Evolutionary conservation across 2,797 vertebrate genomes (phyloP), one percentile per base, ranked within the genome.

Genomic region (Odontamblyopus rebecca): DNA sequence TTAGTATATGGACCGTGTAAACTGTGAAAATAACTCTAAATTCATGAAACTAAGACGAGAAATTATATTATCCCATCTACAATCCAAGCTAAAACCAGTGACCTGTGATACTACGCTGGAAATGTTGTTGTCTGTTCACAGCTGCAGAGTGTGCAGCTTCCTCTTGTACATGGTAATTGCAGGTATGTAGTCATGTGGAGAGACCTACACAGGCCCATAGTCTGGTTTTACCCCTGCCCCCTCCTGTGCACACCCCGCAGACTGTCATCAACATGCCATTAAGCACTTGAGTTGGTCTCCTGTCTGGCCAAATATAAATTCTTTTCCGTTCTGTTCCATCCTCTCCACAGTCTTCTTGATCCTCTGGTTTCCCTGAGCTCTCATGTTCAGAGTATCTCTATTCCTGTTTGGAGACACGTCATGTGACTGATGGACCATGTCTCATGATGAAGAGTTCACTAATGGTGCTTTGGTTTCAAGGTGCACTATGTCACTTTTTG

Each of bases 241-340:
- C 70, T 80, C 80, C 71, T 51, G 75, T 73, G 72, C 66, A 53
- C 83, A 82, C 71, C 68, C 79, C 84, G 64, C 68, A 54, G 77
- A 80, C 89, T 93, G 91, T 94, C 92, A 90, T 86, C 92, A 89
- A 71, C 74, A 86, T 75, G 77, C 86, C 91, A 92, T 91, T 91
- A 91, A 88, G 76, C 62, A 15, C 23, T 48, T 60, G 29, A 51
- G 68, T 67, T 69, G 23, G 16, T 71, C 59, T 69, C 73, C 78
- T 64, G 70, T 81, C 71, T 44, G 60, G 67, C 59, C n/a, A 26
- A 62, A 82, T 48, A 78, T 69, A 84, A 86, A 89, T 90, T 85
- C 79, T 84, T 38, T 38, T 85, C 29, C 11, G 2, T 65, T 89
- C 81, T 77, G 76, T 71, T 48, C 77, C 75, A 68, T 48, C 35